A percentile compares a stretch with the other conserved stretches of the same genome.
Conservation (phyloP, 2,888 invertebrate genomes). For the Campoletis raptor region DNA sequence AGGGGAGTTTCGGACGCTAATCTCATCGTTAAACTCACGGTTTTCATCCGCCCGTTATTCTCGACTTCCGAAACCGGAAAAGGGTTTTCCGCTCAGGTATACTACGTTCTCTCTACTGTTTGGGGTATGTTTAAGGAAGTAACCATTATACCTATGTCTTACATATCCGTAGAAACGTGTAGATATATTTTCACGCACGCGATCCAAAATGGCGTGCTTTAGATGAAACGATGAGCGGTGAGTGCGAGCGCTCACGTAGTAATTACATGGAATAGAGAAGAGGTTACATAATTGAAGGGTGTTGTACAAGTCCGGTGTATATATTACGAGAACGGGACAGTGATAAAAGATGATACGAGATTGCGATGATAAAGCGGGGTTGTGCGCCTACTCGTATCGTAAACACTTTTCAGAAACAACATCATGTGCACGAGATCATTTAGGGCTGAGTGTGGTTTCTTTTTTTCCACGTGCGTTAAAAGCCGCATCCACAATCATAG, state of each 20-base stretch:
- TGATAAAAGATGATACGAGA: conserved; percentile 62
- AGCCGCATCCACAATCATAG: neutral
- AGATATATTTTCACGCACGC: neutral
- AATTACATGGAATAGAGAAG: conserved; percentile 31
- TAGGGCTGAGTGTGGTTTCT: neutral
- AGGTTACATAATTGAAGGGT: conserved; percentile 59
- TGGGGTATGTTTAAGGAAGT: neutral
- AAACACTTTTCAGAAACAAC: conserved; percentile 12
- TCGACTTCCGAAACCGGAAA: conserved; percentile 30
- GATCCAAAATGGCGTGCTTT: conserved; percentile 53
- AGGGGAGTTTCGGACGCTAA: conserved; percentile 57
- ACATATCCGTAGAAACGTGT: conserved; percentile 10
- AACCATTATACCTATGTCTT: neutral
- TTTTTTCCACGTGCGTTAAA: conserved; percentile 4
- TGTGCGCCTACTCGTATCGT: neutral
- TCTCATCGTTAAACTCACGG: conserved; percentile 63
- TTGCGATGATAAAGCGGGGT: conserved; percentile 47
- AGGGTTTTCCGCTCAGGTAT: conserved; percentile 34
- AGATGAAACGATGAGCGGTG: conserved; percentile 60
- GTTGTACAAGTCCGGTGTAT: conserved; percentile 37
- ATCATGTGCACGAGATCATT: conserved; percentile 28
- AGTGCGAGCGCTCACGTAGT: conserved; percentile 37
- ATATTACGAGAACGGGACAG: conserved; percentile 50
- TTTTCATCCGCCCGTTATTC: conserved; percentile 23
- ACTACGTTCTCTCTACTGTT: conserved; percentile 6